Base-by-base conservation (phyloP, 2,797 vertebrate species). In the Ambastaia sidthimunki region DNA sequence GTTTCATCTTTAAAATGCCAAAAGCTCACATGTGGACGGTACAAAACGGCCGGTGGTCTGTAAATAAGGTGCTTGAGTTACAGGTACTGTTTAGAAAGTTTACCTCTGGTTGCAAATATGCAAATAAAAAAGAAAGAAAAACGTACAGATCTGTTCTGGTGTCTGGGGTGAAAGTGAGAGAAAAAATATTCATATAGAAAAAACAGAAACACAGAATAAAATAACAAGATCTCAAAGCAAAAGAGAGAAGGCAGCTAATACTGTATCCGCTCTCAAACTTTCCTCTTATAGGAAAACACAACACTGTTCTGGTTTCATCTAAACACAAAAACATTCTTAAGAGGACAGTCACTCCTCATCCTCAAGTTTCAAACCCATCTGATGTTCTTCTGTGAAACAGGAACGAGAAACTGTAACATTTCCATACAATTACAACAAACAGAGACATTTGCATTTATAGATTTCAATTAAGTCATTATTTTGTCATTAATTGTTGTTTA, bases 171-270 rank as follows among this genome's bases (percentile, higher is more conserved):
- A 62, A 62, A 16, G 25, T 15, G 1, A 7, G 47, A 66, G 60
- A 31, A 66, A 66, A 6, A 21, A 13, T 13, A 3, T 13, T 50
- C 44, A 13, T 28, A 34, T 2, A 62, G 19, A 9, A 28, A 21
- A 11, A 44, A 57, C 54, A 72, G 16, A 13, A 25, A 59, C 11
- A 65, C n/a, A 48, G 18, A 34, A 52, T 52, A 70, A 75, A 74
- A 21, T 13, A 65, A 65, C 44, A 37, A 19, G 48, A 54, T 44
- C 6, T 65, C 62, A 69, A 69, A 69, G 63, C 31, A 54, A 9
- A 57, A 55, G 21, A 47, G 16, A 68, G 31, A 28, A 37, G 74
- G 12, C 34, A 18, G 62, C 34, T 18, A 37, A 37, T 3, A 18
- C 25, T 62, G 2, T 23, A n/a, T 21, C 15, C 18, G 23, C 11